These are phyloP conservation scores for Julus scanicus DNA, from an alignment of 2,888 invertebrate genomes.

Conservation along the genomic window DNA sequence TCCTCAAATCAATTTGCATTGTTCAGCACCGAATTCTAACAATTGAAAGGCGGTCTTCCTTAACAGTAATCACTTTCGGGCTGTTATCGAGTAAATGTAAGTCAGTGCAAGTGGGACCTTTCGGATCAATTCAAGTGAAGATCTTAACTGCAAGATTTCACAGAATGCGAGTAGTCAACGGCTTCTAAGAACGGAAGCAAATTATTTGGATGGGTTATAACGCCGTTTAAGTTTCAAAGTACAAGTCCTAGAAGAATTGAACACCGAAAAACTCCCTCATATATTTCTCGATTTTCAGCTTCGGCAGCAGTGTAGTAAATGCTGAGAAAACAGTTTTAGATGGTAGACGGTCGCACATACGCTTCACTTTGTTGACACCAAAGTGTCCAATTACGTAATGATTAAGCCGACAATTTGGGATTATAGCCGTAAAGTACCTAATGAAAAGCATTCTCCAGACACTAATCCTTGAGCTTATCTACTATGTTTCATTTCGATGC, in stretches of 20 bases:
- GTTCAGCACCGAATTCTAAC: not conserved
- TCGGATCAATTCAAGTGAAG: slow-evolving; percentile 7
- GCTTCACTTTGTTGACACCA: slow-evolving; percentile 48
- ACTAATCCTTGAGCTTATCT: slow-evolving; percentile 53
- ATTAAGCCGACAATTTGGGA: slow-evolving; percentile 56
- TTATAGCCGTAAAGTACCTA: slow-evolving; percentile 53
- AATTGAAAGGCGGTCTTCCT: not conserved
- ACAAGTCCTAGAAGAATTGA: not conserved
- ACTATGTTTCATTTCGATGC: slow-evolving; percentile 47
- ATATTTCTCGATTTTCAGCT: slow-evolving; percentile 17
- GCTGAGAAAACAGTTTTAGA: not conserved
- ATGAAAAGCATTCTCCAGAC: slow-evolving; percentile 55
- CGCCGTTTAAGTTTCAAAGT: not conserved
- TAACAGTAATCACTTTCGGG: slow-evolving; percentile 3
- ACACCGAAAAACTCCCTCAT: slow-evolving; percentile 16
- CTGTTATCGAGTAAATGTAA: slow-evolving; percentile 5
- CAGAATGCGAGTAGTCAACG: slow-evolving; percentile 12
- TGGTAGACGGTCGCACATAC: not conserved
- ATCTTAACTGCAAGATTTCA: slow-evolving; percentile 36
- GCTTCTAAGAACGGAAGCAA: slow-evolving; percentile 29
- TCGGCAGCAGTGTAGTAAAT: not conserved
- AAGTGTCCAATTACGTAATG: slow-evolving; percentile 55
- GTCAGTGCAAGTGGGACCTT: not conserved
- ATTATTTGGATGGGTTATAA: slow-evolving; percentile 8
- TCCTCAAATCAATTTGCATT: not conserved